Evolutionary conservation across 2,797 vertebrate genomes (phyloP), one percentile per base, ranked within the genome.

Genomic region (Nyctibius grandis): DNA sequence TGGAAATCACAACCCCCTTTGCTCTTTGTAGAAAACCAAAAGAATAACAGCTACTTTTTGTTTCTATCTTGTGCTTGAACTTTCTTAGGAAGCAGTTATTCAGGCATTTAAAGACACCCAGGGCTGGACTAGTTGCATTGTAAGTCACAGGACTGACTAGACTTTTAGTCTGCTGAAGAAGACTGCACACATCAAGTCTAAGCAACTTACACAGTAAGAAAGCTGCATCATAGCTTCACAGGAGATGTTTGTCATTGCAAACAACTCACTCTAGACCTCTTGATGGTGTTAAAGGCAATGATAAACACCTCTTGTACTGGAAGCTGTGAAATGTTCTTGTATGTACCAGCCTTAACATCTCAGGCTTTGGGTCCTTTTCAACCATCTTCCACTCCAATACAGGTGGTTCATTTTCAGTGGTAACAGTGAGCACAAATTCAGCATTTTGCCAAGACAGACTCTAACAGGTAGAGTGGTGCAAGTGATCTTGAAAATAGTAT

Each of bases 261-360:
- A 38, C 50, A 60, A 13, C 3, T 11, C 0, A 0, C n/a, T 75
- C 38, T 17, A 23, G 18, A 51, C 11, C 14, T 68, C 42, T 40
- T 38, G 25, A 5, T 69, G 38, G 44, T 78, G 31, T 12, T 76
- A 33, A 59, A 77, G n/a, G 18, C 31, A 59, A 16, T 11, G 40
- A 33, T 63, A 42, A 95, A 59, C 29, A n/a, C 42, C 15, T 36
- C 29, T 38, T 36, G 14, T 57, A 48, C 26, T 85, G 74, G 38
- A 75, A 90, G 26, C 40, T 84, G 36, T 70, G 47, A 69, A 75
- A 38, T 36, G 6, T 59, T 89, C 34, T 54, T 72, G 50, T 31
- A 15, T 22, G 9, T 84, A 34, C 25, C 69, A 86, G 40, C 36
- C 19, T 45, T 67, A 70, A 15, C 10, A 48, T 48, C 67, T 82